A percentile compares a stretch with the other conserved stretches of the same genome.
These are phyloP conservation scores for Mesoligia furuncula DNA, from an alignment of 2,888 invertebrate genomes.

Conservation along the genomic window DNA sequence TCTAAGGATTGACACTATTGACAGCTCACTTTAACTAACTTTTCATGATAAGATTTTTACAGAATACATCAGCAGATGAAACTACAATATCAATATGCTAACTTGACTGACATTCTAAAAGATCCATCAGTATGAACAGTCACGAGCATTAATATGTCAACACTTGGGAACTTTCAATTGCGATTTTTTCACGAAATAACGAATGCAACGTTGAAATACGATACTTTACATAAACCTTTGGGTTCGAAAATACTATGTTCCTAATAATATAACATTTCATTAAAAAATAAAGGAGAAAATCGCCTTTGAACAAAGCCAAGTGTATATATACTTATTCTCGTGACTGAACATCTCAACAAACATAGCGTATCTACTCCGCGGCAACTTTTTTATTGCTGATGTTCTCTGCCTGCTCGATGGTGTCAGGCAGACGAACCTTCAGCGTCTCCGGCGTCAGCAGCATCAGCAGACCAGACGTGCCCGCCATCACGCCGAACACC, in stretches of 20 bases:
- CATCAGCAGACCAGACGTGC: conserved; percentile 86
- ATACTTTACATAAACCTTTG: too few relatives aligned
- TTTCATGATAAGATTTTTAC: not conserved
- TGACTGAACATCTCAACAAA: not conserved
- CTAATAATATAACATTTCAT: too few relatives aligned
- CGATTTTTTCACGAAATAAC: too few relatives aligned
- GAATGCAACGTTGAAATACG: too few relatives aligned
- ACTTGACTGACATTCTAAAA: not conserved
- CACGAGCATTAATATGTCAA: too few relatives aligned
- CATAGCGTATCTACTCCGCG: conserved; percentile 1
- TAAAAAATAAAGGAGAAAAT: too few relatives aligned
- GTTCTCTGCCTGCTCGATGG: conserved; percentile 88
- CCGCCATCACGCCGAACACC: conserved; percentile 88
- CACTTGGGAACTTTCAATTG: too few relatives aligned
- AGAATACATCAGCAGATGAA: not conserved
- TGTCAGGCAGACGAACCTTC: conserved; percentile 82
- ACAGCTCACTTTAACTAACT: not conserved
- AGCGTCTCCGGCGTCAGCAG: conserved; percentile 91
- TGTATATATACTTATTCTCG: too few relatives aligned
- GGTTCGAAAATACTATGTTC: too few relatives aligned
- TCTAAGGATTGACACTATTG: not conserved
- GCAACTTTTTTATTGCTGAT: conserved; percentile 66
- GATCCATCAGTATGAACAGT: not conserved
- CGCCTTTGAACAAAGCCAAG: too few relatives aligned
- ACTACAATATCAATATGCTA: not conserved